Base-by-base conservation (phyloP, 2,888 invertebrate genomes). In the Julus scanicus region DNA sequence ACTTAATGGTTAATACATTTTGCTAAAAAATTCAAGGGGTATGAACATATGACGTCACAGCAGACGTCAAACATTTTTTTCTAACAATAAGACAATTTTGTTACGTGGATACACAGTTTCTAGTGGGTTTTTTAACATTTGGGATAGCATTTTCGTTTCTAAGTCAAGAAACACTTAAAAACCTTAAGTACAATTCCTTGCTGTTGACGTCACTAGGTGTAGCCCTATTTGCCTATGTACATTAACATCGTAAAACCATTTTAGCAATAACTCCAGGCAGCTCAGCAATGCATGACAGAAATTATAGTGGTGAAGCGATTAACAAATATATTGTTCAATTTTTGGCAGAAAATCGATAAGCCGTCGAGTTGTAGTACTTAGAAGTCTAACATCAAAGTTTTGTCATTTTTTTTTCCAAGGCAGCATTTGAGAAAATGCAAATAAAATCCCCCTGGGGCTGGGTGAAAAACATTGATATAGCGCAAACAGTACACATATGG, bases 341-440 rank as follows among this genome's bases (percentile, higher is more conserved):
- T 71, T 20, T 71, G 63, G 63, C 20, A 71, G 5, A 71, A 71
- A 71, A 71, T 71, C 63, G 63, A 71, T 71, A 29, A 29, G 63
- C 63, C 6, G 20, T 20, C 63, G 63, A 71, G 63, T 71, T 71
- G n/a, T 71, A 71, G n/a, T 71, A 29, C 29, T 57, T 57, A 2
- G 15, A n/a, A 15, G 57, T 17, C 57, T 5, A 15, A 15, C 57
- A n/a, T 57, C n/a, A 57, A 57, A 57, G 57, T 17, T 57, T 57
- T 3, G 17, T 57, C n/a, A 8, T 44, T 44, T 44, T 44, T 44
- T 44, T 8, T 44, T 8, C 44, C 44, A 44, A 44, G 2, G 5
- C 5, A 17, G 17, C n/a, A n/a, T 29, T 57, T 17, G 57, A n/a
- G 15, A 57, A 53, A 53, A 53, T 53, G 53, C 53, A 53, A 17